phyloP scores from a whole-genome alignment of 35 echinoderm and acorn worm genomes.

The Lytechinus variegatus region DNA sequence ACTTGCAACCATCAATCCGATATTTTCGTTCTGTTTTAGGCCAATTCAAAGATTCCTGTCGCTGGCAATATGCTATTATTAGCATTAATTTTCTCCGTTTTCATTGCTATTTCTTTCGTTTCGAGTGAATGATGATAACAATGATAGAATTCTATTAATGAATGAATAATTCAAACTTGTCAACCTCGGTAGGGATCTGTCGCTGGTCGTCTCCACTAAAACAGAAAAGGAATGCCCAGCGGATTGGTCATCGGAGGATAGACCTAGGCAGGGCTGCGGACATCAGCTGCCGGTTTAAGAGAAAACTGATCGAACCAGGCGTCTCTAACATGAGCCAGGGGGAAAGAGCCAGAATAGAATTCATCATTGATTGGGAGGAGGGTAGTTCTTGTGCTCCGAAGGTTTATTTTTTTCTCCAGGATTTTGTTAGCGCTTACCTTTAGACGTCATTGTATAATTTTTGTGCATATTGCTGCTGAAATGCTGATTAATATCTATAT shows the following conservation, averaged over 20 bases:
- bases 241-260: background rate
- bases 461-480: background rate
- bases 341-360: background rate
- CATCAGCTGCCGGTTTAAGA: constrained; percentile 9
- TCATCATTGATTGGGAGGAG: background rate
- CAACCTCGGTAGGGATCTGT: background rate
- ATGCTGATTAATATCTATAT: background rate
- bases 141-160: no score
- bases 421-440: background rate
- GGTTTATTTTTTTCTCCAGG: background rate
- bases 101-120: no score
- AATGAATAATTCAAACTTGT: background rate
- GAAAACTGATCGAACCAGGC: constrained; percentile 9
- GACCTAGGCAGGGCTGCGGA: background rate
- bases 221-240: background rate
- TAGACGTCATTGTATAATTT: background rate
- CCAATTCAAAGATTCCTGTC: no score
- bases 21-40: no score
- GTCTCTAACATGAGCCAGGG: background rate
- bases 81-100: no score
- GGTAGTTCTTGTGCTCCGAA: background rate
- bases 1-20: no score
- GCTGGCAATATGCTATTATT: no score
- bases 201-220: background rate
- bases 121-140: no score